Conservation (phyloP, 2,113 vertebrate genomes). For the Aphyosemion australe region DNA sequence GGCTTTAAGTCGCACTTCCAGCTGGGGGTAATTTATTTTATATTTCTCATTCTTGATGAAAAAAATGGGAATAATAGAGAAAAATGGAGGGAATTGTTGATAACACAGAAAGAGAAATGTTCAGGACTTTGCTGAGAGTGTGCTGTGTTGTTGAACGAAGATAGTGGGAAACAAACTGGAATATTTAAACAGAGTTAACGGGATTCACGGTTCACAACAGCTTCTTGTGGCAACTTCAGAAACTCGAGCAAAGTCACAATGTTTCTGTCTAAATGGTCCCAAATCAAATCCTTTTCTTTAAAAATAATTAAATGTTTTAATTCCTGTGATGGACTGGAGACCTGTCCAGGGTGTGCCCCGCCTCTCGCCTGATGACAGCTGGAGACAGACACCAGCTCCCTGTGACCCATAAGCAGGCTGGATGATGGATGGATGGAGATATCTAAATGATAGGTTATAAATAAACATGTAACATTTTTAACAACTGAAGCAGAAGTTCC, state of each 20-base stretch:
- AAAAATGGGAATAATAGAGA: slow-evolving; percentile 43
- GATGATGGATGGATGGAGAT: no score
- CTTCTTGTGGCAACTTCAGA: slow-evolving; percentile 7
- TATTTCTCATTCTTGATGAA: slow-evolving; percentile 47
- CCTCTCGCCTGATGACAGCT: no score
- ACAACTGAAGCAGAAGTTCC: background rate
- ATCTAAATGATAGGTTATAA: no score
- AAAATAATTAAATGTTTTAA: no score
- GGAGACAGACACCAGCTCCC: no score
- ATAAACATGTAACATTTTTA: no score
- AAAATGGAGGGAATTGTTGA: slow-evolving; percentile 35
- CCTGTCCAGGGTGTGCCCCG: no score
- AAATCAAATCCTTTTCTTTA: no score
- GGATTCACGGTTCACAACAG: background rate
- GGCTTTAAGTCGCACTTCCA: slow-evolving; percentile 47
- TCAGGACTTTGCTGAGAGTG: background rate
- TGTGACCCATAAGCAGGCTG: no score
- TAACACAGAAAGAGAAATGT: slow-evolving; percentile 29
- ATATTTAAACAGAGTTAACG: background rate
- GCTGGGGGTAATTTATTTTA: slow-evolving; percentile 56
- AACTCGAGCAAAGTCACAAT: background rate
- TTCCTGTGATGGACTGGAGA: no score
- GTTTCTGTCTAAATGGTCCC: background rate
- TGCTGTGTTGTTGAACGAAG: slow-evolving; percentile 5
- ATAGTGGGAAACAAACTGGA: background rate